Conservation (phyloP, 2,797 vertebrate species). For the Phyllotis vaccarum region DNA sequence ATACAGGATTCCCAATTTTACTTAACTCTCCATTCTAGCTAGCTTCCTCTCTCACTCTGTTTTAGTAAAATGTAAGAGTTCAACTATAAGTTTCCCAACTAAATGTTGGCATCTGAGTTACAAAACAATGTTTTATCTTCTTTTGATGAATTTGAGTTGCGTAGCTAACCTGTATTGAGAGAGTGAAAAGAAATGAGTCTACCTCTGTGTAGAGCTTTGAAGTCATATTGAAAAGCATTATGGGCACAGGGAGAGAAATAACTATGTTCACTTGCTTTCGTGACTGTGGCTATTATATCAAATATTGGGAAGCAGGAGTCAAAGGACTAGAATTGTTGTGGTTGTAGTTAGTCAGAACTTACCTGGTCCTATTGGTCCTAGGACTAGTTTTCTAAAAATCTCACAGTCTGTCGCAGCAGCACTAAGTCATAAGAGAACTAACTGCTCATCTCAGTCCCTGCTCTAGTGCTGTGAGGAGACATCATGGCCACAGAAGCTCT, state of each 20-base stretch:
- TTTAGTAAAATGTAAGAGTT: neutral
- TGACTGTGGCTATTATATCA: neutral
- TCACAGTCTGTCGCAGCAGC: neutral
- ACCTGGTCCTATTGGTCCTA: constrained; percentile 18
- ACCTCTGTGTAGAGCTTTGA: neutral
- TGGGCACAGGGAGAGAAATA: neutral
- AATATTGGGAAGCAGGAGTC: neutral
- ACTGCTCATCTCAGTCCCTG: neutral
- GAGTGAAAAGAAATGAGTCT: neutral
- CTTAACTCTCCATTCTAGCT: constrained; percentile 13
- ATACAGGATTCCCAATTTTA: neutral
- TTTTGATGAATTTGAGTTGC: constrained; percentile 15
- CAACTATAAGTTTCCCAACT: neutral
- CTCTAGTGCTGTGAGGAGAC: neutral
- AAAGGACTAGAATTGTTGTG: constrained; percentile 2
- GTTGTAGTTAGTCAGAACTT: constrained; percentile 12
- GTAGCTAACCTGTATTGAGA: neutral
- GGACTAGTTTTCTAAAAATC: neutral
- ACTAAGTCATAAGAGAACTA: neutral
- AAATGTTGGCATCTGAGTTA: neutral
- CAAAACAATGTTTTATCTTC: neutral
- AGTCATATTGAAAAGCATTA: neutral
- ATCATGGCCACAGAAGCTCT: neutral
- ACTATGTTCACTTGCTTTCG: neutral
- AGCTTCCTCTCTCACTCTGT: neutral